Evolutionary conservation across 2,113 vertebrate species (phyloP).

Genomic region (Hylia prasina): DNA sequence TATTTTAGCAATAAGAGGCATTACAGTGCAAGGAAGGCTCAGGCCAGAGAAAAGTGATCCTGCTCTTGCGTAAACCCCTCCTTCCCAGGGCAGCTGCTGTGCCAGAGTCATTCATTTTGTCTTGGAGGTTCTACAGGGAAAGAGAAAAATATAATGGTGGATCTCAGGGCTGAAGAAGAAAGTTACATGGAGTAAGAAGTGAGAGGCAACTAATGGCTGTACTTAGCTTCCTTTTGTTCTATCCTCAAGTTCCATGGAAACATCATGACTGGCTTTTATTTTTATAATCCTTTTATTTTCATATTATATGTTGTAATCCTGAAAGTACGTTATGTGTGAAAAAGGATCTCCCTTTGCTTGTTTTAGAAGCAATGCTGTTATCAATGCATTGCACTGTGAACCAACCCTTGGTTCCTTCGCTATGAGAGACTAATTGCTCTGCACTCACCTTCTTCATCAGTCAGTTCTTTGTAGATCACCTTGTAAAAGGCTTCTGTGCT

Average conservation of each 20-base stretch:
- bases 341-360: neutral
- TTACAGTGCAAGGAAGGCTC: neutral
- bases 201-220: neutral
- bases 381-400: neutral
- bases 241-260: neutral
- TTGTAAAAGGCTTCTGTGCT: neutral
- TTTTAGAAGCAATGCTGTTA: neutral
- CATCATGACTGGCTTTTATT: neutral
- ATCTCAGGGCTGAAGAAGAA: neutral
- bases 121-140: neutral
- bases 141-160: neutral
- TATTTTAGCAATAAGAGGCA: neutral
- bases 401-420: neutral
- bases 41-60: neutral
- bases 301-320: neutral
- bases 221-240: neutral
- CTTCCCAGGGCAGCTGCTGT: neutral
- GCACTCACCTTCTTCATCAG: neutral
- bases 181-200: neutral
- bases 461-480: neutral
- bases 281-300: neutral
- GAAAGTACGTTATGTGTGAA: neutral
- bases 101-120: neutral
- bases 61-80: neutral
- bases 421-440: neutral